Conservation (phyloP, 1,140 invertebrate genomes). For the Drosophila varians region DNA sequence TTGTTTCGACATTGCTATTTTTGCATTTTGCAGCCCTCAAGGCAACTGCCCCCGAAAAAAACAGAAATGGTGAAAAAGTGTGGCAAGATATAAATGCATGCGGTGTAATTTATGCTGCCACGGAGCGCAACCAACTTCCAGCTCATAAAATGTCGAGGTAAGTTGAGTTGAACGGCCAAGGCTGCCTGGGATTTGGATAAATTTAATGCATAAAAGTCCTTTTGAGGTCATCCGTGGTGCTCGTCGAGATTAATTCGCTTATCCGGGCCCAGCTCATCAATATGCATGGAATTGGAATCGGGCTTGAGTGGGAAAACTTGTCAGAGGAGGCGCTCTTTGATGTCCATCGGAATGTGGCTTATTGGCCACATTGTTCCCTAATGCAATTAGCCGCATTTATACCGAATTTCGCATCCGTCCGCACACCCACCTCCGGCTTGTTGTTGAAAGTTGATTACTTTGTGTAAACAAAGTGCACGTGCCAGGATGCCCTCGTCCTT, state of each 20-base stretch:
- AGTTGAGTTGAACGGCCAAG: slow-evolving; percentile 56
- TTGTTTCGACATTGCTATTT: slow-evolving; percentile 42
- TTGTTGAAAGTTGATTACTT: slow-evolving; percentile 79
- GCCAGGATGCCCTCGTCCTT: slow-evolving; percentile 25
- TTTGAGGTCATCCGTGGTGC: slow-evolving; percentile 16
- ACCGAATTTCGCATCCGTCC: slow-evolving; percentile 48
- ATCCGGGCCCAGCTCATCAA: slow-evolving; percentile 56
- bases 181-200: slow-evolving; percentile 33
- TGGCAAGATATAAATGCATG: slow-evolving; percentile 35
- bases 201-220: slow-evolving; percentile 35
- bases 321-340: slow-evolving; percentile 31
- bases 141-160: slow-evolving; percentile 48
- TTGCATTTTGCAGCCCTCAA: slow-evolving; percentile 49
- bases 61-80: slow-evolving; percentile 2
- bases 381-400: slow-evolving; percentile 74
- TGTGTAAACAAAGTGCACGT: slow-evolving; percentile 78
- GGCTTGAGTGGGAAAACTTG: slow-evolving; percentile 43
- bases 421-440: slow-evolving; percentile 12
- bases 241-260: slow-evolving; percentile 12
- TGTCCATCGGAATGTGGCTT: slow-evolving; percentile 52
- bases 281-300: slow-evolving; percentile 63
- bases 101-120: slow-evolving; percentile 59
- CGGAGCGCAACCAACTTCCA: slow-evolving; percentile 50
- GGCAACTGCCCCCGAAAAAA: slow-evolving; percentile 7
- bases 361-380: slow-evolving; percentile 66